A percentile compares a stretch with the other conserved stretches of the same genome.
phyloP scores from a whole-genome alignment of 2,113 vertebrate genomes.

The Odocoileus virginianus region DNA sequence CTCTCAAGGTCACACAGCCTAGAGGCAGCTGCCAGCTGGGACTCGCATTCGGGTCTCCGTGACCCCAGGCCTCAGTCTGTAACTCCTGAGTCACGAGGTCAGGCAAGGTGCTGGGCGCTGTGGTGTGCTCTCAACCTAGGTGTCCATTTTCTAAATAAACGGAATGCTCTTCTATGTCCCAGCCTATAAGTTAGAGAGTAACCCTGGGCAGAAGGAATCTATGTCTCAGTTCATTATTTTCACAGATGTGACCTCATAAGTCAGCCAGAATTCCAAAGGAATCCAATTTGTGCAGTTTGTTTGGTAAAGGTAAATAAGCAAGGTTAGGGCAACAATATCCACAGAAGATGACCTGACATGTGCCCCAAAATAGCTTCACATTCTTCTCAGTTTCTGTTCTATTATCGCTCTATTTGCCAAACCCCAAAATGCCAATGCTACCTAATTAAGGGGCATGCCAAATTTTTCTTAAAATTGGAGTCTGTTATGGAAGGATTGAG shows the following conservation, averaged over 20 bases:
- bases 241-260: neutral
- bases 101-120: rapidly evolving
- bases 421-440: neutral
- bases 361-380: neutral
- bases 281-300: neutral
- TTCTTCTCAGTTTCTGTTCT: neutral
- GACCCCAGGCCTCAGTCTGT: no score
- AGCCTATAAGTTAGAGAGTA: neutral
- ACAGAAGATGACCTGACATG: rapidly evolving
- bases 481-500: neutral
- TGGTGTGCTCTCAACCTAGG: rapidly evolving
- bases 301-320: neutral
- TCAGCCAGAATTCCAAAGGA: neutral
- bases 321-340: neutral
- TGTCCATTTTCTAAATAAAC: neutral
- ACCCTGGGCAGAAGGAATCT: neutral
- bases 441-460: neutral
- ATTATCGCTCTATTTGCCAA: neutral
- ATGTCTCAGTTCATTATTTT: neutral
- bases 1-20: neutral
- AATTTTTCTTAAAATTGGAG: neutral
- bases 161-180: rapidly evolving
- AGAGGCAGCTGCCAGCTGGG: neutral
- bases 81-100: rapidly evolving
- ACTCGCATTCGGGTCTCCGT: rapidly evolving